These are phyloP conservation scores for Melangyna quadrimaculata DNA, from an alignment of 2,888 invertebrate genomes.

Conservation along the genomic window DNA sequence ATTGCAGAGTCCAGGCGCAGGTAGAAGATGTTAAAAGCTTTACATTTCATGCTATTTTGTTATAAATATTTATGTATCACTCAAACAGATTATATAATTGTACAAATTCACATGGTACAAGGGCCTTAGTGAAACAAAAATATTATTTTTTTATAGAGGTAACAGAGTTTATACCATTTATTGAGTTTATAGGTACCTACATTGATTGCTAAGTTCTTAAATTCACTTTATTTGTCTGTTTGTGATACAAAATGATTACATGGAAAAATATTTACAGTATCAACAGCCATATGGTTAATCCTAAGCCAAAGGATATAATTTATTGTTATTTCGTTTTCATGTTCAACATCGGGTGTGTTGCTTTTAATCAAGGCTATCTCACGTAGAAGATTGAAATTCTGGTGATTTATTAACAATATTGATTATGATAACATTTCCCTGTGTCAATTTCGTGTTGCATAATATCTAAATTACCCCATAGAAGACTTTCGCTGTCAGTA, in stretches of 20 bases:
- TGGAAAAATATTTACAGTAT: background rate
- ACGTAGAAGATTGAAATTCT: conserved; percentile 16
- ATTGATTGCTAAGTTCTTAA: background rate
- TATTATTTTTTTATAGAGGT: background rate
- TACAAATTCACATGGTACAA: too few relatives aligned
- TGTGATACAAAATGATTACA: background rate
- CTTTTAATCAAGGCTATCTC: conserved; percentile 13
- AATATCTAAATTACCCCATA: conserved; percentile 3
- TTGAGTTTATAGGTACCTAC: background rate
- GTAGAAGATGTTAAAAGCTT: too few relatives aligned
- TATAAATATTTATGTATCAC: background rate
- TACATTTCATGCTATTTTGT: background rate
- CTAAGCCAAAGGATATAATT: background rate
- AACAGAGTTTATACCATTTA: background rate
- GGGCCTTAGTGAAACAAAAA: background rate
- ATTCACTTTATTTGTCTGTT: background rate
- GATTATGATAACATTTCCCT: conserved; percentile 13
- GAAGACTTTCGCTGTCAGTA: background rate
- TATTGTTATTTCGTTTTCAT: conserved; percentile 4
- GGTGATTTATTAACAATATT: conserved; percentile 21
- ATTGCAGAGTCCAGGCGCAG: too few relatives aligned
- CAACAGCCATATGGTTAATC: background rate
- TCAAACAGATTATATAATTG: background rate
- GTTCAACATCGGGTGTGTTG: background rate
- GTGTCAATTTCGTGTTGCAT: conserved; percentile 9